Base-by-base conservation (phyloP, 2,888 invertebrate genomes). In the Neoascia interrupta region DNA sequence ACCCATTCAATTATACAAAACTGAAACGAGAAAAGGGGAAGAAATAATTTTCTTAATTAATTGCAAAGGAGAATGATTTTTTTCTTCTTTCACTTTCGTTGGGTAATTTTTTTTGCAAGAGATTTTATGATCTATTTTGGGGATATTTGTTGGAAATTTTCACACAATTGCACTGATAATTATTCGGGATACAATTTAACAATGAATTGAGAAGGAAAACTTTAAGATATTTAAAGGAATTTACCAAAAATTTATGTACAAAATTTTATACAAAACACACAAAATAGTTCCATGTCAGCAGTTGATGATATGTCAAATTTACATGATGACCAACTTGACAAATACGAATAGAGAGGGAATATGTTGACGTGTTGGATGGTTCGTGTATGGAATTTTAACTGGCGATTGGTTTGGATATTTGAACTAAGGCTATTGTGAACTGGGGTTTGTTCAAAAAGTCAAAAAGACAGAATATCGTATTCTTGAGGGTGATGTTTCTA, bases 241-340 rank as follows among this genome's bases (percentile, higher is more conserved):
- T 83, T 84, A 84, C 84, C 84, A 84, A 82, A 82, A 72, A 80
- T 83, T 81, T 76, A 81, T 80, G 82, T 79, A 82, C 82, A 83
- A 83, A 83, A 82, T 82, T 82, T 81, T 70, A 76, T 74, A 82
- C 82, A 82, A 84, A 73, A 81, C 68, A 76, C 81, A 81, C 82
- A 82, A 82, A 82, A 83, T 83, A 82, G 69, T 83, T 85, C 85
- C 84, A 85, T 84, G 84, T 84, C 85, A 85, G 84, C 84, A 85
- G 82, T 80, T 73, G 18, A 5, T 64, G 21, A 53, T 69, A 49
- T 60, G 79, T 76, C 82, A 83, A 60, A 58, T 58, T 5, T 19
- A 41, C 79, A 74, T 75, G 13, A 49, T 53, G 60, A 58, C 66
- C 79, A 76, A 81, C 63, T 34, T 74, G 31, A 54, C 18, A 4